Conservation (phyloP, 2,113 vertebrate species). For the Parus major region DNA sequence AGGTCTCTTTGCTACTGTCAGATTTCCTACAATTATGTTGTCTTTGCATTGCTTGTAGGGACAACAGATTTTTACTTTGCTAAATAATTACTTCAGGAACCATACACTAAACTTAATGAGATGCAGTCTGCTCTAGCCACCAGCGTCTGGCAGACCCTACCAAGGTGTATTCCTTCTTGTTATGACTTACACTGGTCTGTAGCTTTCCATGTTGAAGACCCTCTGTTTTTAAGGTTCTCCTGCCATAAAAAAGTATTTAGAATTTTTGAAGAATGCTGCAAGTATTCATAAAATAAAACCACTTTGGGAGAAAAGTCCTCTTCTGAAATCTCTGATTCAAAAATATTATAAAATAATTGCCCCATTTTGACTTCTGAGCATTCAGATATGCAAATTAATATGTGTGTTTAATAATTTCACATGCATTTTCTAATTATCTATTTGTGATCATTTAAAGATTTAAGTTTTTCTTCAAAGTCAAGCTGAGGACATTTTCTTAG, state of each 20-base stretch:
- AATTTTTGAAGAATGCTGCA: background rate
- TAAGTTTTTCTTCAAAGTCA: background rate
- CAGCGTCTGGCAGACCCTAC: background rate
- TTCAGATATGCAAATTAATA: background rate
- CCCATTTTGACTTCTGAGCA: background rate
- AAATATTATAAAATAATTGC: background rate
- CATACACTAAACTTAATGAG: background rate
- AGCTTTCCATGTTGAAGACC: background rate
- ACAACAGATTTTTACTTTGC: background rate
- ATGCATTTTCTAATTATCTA: background rate
- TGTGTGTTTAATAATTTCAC: background rate
- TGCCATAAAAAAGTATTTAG: background rate
- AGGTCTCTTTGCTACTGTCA: background rate
- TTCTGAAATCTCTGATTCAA: background rate
- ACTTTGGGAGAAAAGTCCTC: background rate
- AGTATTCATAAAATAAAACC: background rate
- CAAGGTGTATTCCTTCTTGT: background rate
- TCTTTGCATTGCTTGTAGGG: background rate
- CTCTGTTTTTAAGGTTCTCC: background rate
- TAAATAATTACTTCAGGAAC: background rate
- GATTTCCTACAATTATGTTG: background rate
- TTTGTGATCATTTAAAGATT: background rate
- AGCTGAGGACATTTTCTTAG: background rate
- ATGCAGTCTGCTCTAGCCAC: background rate
- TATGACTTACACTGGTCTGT: background rate